phyloP scores from a whole-genome alignment of 2,888 invertebrate species.

The Epirrhoe alternata region DNA sequence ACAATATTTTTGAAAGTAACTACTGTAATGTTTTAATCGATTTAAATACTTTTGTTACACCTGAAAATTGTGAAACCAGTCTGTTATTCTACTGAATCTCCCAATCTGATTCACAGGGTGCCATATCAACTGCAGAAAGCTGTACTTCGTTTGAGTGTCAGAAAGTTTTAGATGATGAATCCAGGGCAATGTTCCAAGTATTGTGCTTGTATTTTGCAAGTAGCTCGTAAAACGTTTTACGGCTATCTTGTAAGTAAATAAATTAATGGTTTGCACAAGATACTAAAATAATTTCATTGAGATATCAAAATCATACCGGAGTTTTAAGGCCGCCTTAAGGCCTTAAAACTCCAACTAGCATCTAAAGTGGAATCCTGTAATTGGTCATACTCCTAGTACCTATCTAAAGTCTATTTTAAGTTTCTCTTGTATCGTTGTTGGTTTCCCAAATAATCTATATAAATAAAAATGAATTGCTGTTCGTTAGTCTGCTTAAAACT shows the following conservation, averaged over 20 bases:
- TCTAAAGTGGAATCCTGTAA: too few species aligned
- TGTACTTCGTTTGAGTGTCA: slow-evolving; percentile 21
- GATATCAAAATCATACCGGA: background rate
- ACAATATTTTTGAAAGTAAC: too few species aligned
- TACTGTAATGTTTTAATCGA: too few species aligned
- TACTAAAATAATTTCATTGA: background rate
- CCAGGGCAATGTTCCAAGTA: slow-evolving; percentile 36
- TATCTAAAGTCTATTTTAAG: too few species aligned
- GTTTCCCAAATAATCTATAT: too few species aligned
- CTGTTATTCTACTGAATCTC: background rate
- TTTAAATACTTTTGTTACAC: too few species aligned
- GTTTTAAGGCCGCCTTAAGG: too few species aligned
- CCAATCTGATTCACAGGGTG: background rate
- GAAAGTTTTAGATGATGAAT: slow-evolving; percentile 67
- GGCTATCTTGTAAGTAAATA: slow-evolving; percentile 10
- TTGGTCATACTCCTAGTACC: too few species aligned
- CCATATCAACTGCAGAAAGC: background rate
- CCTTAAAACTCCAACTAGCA: too few species aligned
- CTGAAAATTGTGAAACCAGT: background rate
- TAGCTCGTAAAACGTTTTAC: slow-evolving; percentile 13
- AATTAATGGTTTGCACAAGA: slow-evolving; percentile 2
- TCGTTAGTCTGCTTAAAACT: too few species aligned
- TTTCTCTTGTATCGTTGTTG: too few species aligned
- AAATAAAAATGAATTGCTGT: too few species aligned
- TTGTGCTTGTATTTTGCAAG: slow-evolving; percentile 10